Evolutionary conservation across 2,797 vertebrate species (phyloP), one percentile per base, ranked within the genome.

Genomic region (Poecilia velifera): DNA sequence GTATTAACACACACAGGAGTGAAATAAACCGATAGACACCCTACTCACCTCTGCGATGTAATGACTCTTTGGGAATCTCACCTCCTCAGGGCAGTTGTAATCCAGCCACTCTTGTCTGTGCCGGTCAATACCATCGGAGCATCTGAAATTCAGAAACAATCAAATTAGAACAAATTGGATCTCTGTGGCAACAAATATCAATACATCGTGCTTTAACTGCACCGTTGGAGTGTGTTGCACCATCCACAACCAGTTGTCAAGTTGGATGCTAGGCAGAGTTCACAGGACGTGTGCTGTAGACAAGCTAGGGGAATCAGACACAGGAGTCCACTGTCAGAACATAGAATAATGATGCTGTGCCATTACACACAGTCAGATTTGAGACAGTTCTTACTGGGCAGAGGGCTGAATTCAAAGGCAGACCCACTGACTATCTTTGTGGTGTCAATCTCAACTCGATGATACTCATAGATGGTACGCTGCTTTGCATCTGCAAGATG

Each of bases 161-260:
- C 43, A 78, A 66, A 68, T 85, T 46, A 89, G 80, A 80, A 8
- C 39, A 74, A 36, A 43, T 1, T 3, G 51, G 12, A 6, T 76
- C n/a, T 75, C 3, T 18, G 0, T 0, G 2, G n/a, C 18, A 43
- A 83, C 4, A 51, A 8, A 16, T 22, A 20, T 0, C 22, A 14
- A 51, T 14, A n/a, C 12, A 39, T 7, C 31, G 45, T 51, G 12
- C 43, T 31, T 47, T 18, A 8, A 28, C 59, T 76, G 34, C 91
- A 99, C 98, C 98, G 97, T 87, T 99, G 98, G 76, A 99, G 94
- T 41, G 97, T 96, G 68, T 98, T 97, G 82, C 98, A 99, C 98
- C 98, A 99, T 86, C 96, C 97, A 43, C 98, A 99, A 92, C 95
- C 96, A 51, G 95, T 95, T 55, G 96, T 97, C 87, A 96, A 53